Base-by-base conservation (phyloP, 2,797 vertebrate genomes). In the Bothrops alternatus region DNA sequence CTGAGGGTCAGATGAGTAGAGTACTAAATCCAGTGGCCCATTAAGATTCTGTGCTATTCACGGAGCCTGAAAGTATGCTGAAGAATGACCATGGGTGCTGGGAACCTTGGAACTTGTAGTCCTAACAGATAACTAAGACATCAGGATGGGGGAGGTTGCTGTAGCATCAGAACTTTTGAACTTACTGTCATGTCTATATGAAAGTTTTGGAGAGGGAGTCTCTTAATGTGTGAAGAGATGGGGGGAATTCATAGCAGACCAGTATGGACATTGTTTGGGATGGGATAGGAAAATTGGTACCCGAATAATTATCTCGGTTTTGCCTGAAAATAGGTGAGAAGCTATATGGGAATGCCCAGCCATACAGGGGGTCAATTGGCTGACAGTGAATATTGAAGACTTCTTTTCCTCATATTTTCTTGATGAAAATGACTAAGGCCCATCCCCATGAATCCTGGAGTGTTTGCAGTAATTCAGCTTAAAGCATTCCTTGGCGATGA, bases 401-500 rank as follows among this genome's bases (percentile, higher is more conserved):
- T 23, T 18, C 6, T 25, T 86, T 65, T 14, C 2, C 3, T 28
- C 32, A 5, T 42, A 23, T 28, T 63, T 7, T n/a, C n/a, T 89
- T 65, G 25, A 6, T 53, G 28, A 8, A 28, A 57, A 65, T 53
- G 14, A 60, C 28, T 42, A 60, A 18, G 57, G 20, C 8, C n/a
- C 3, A 1, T 50, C 28, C 8, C 28, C 56, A 61, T 69, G 47
- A 86, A 13, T n/a, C 32, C 47, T 20, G 6, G 14, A 20, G 14
- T 25, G 78, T 47, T 32, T 20, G 8, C 16, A 57, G 10, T 89
- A 58, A 65, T 23, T 90, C 28, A 58, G 55, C 85, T 14, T 13
- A n/a, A 90, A 53, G 12, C 20, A 88, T 12, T 90, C 16, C 90
- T 94, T 53, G 60, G 28, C 82, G 69, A 90, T 73, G 91, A 96